phyloP scores from a whole-genome alignment of 2,888 invertebrate species.

The Chrysomela aeneicollis region DNA sequence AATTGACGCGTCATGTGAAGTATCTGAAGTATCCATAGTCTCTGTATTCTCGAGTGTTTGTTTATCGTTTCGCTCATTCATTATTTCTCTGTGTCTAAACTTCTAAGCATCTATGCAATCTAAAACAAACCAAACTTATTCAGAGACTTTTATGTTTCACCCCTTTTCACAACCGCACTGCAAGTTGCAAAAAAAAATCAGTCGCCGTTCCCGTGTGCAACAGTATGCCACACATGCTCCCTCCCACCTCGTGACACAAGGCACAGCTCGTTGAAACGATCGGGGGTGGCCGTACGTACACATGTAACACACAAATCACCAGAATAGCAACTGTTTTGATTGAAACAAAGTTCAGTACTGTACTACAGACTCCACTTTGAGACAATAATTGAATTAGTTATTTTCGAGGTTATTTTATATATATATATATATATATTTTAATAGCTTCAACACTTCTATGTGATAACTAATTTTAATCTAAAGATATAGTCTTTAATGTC shows the following conservation, averaged over 20 bases:
- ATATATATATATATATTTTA: too few relatives aligned
- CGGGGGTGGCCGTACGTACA: constrained; percentile 8
- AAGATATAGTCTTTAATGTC: too few relatives aligned
- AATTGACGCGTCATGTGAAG: too few relatives aligned
- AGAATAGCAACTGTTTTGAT: neutral
- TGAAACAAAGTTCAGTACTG: constrained; percentile 12
- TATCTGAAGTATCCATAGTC: too few relatives aligned
- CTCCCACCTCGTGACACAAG: constrained; percentile 8
- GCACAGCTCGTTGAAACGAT: constrained; percentile 12
- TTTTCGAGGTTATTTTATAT: too few relatives aligned
- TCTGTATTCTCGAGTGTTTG: too few relatives aligned
- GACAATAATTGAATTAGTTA: constrained; percentile 6
- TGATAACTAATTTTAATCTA: too few relatives aligned
- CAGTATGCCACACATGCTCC: constrained; percentile 12
- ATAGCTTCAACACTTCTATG: too few relatives aligned
- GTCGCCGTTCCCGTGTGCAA: neutral
- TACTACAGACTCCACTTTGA: constrained; percentile 12
- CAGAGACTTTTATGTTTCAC: neutral
- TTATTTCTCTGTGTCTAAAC: too few relatives aligned
- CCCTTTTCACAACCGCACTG: constrained; percentile 14
- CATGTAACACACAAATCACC: constrained; percentile 6
- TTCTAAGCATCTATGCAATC: too few relatives aligned
- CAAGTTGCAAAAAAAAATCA: constrained; percentile 12
- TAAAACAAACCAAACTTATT: neutral
- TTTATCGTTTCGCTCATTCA: too few relatives aligned